Evolutionary conservation across 2,113 vertebrate species (phyloP).

Genomic region (Salvator merianae): DNA sequence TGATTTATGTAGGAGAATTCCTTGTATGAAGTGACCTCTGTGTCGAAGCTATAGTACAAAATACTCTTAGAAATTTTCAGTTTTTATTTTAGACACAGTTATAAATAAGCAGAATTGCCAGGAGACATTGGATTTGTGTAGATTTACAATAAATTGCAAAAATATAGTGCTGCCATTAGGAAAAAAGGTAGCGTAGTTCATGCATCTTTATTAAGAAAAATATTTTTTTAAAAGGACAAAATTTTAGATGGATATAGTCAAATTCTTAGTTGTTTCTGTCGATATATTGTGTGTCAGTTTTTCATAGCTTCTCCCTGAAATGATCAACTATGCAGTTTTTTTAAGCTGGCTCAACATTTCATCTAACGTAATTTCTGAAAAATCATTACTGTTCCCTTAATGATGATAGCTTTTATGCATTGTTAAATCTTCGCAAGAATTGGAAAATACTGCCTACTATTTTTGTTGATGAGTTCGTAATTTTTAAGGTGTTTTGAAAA

Average conservation of each 20-base stretch:
- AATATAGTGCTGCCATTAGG: constrained; percentile 53
- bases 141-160: constrained; percentile 60
- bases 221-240: constrained; percentile 49
- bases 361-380: constrained; percentile 50
- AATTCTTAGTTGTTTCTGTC: constrained; percentile 36
- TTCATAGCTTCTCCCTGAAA: constrained; percentile 21
- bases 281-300: constrained; percentile 38
- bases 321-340: constrained; percentile 33
- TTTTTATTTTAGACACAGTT: constrained; percentile 32
- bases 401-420: constrained; percentile 32
- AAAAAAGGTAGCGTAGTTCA: constrained; percentile 57
- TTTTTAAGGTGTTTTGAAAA: constrained; percentile 6
- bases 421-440: constrained; percentile 25
- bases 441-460: constrained; percentile 28
- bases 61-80: constrained; percentile 33
- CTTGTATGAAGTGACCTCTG: constrained; percentile 19
- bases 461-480: constrained; percentile 41
- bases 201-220: constrained; percentile 58
- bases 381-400: constrained; percentile 2
- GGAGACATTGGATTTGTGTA: neutral
- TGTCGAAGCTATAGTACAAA: constrained; percentile 35
- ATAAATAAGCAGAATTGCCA: constrained; percentile 22
- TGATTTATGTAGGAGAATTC: neutral
- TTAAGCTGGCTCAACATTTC: constrained; percentile 33
- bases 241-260: constrained; percentile 52